Evolutionary conservation across 2,888 invertebrate genomes (phyloP), one percentile per base, ranked within the genome.

Genomic region (Dynastes maya): DNA sequence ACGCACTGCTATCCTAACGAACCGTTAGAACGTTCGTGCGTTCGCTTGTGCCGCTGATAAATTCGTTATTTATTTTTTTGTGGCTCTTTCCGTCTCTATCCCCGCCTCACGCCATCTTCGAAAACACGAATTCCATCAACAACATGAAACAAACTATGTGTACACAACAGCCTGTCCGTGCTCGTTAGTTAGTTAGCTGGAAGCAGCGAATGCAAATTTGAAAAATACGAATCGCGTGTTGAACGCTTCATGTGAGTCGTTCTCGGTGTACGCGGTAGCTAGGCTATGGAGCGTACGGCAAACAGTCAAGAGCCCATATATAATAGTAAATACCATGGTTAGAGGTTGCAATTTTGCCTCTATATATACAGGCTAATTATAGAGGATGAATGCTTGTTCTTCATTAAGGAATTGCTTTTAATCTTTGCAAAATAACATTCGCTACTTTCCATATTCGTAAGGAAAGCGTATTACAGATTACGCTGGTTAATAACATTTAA

Each of bases 401-500:
- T 82, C 80, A 80, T 80, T 82, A 81, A 82, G 81, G 81, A 82
- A 81, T 81, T 72, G 68, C 80, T 79, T 78, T 82, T 81, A 82
- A 8, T 1, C 11, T 2, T 45, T 11, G 45, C 8, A 45, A 9
- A 8, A 5, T 45, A 45, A 45, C 45, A 9, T 45, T 45, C 45
- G 32, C 4, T 32, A 4, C 32, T 32, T 32, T 32, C 32, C 0
- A 4, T 32, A 32, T 32, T 32, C 32, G 32, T 32, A 32, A 32
- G 32, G 32, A 37, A 37, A 37, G 32, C 32, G 4, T 37, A 5
- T 37, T 37, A 5, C 32, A 5, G 32, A 37, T 37, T 37, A 37
- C 5, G 5, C 22, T 22, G 22, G 22, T 22, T 22, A 22, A 22
- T 0, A 22, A 22, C 22, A 22, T 22, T 22, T 22, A 22, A 22